Conservation (phyloP, 1,140 invertebrate species). For the Anastrepha ludens region DNA sequence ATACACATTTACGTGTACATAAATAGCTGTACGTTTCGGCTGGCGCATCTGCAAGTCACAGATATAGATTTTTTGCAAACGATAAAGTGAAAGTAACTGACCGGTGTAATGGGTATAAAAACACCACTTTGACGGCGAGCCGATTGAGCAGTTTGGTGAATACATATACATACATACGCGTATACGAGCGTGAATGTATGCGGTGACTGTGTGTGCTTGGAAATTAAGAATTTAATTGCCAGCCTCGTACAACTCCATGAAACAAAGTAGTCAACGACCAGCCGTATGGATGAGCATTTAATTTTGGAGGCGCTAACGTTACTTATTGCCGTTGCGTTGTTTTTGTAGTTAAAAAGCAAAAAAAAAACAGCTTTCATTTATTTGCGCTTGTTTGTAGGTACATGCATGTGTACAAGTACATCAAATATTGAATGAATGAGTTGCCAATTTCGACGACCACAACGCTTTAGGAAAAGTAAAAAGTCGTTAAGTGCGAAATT, state of each 20-base stretch:
- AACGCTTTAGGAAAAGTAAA: no score
- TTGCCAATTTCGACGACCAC: background rate
- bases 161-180: background rate
- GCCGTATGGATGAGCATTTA: background rate
- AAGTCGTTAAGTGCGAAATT: no score
- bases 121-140: background rate
- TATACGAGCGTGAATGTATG: background rate
- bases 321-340: background rate
- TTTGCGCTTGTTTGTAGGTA: background rate
- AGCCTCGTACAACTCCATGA: background rate
- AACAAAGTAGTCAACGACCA: background rate
- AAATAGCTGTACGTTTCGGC: background rate
- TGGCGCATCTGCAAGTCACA: background rate
- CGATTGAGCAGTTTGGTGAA: background rate
- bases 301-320: background rate
- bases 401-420: background rate
- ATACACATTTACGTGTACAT: no score
- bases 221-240: constrained; percentile 43
- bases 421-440: background rate
- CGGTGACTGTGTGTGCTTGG: background rate
- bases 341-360: background rate
- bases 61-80: constrained; percentile 4
- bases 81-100: constrained; percentile 41
- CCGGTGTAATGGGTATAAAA: background rate
- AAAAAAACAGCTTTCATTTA: background rate